phyloP scores from a whole-genome alignment of 2,797 vertebrate genomes.

The Rhinella marina region DNA sequence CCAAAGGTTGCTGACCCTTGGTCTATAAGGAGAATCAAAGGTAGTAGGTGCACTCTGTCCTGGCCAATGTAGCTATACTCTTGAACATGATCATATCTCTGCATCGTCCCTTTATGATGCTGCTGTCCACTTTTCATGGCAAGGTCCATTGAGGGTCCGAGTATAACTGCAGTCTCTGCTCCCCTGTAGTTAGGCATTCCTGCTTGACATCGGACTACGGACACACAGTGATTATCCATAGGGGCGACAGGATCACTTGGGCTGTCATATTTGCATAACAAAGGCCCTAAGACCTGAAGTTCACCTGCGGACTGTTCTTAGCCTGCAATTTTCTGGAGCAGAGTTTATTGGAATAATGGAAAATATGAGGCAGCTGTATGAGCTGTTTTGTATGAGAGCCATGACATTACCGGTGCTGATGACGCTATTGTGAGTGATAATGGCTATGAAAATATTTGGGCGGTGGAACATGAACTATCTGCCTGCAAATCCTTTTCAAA shows the following conservation, averaged over 20 bases:
- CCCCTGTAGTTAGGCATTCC: background rate
- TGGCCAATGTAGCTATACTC: no score
- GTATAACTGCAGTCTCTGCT: no score
- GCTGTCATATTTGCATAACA: constrained; percentile 20
- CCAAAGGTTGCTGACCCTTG: no score
- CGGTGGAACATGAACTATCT: constrained; percentile 25
- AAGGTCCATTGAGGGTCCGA: no score
- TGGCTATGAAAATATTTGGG: constrained; percentile 42
- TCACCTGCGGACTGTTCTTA: constrained; percentile 42
- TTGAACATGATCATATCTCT: no score
- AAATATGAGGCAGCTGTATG: constrained; percentile 46
- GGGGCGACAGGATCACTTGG: background rate
- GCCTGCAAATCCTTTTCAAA: constrained; percentile 24
- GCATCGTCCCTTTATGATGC: no score
- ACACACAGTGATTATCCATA: background rate
- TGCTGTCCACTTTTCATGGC: no score
- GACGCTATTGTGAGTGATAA: constrained; percentile 50
- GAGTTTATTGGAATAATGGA: constrained; percentile 46
- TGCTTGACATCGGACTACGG: background rate
- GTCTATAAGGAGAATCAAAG: no score
- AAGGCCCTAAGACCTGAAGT: constrained; percentile 13
- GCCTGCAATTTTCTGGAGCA: constrained; percentile 35
- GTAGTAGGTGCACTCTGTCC: no score
- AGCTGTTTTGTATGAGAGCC: constrained; percentile 49
- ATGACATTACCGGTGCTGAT: constrained; percentile 54